Conservation (phyloP, 1,140 invertebrate species). For the Dendrolimus punctatus region DNA sequence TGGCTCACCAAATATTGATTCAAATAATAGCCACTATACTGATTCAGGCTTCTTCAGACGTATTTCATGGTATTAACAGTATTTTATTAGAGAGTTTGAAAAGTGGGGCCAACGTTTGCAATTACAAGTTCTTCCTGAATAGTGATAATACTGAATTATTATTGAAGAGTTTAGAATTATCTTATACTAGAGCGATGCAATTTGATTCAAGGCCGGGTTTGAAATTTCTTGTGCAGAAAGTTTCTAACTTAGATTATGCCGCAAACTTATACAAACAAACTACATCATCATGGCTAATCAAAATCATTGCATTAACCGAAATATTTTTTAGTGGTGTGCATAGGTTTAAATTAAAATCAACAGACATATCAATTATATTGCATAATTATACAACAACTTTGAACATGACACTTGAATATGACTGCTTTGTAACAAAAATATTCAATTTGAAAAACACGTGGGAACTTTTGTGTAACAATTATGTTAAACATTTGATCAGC, state of each 20-base stretch:
- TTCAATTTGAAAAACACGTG: slow-evolving; percentile 74
- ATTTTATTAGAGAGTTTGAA: slow-evolving; percentile 73
- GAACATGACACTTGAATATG: slow-evolving; percentile 71
- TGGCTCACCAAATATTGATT: slow-evolving; percentile 92
- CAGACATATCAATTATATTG: slow-evolving; percentile 78
- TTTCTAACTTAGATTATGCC: slow-evolving; percentile 88
- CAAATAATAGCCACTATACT: slow-evolving; percentile 91
- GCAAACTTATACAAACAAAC: slow-evolving; percentile 95
- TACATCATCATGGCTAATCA: slow-evolving; percentile 92
- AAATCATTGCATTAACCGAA: slow-evolving; percentile 90
- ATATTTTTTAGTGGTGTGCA: slow-evolving; percentile 79
- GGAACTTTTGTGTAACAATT: slow-evolving; percentile 73
- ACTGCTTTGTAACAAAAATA: slow-evolving; percentile 72
- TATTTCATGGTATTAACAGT: slow-evolving; percentile 74
- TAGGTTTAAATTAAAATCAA: slow-evolving; percentile 74
- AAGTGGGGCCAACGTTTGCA: slow-evolving; percentile 69
- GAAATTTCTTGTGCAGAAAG: slow-evolving; percentile 95
- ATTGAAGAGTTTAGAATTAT: slow-evolving; percentile 85
- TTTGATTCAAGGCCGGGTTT: slow-evolving; percentile 92
- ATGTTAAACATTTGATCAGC: slow-evolving; percentile 57
- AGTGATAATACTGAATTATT: slow-evolving; percentile 78
- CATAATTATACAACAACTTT: slow-evolving; percentile 70
- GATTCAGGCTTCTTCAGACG: slow-evolving; percentile 75
- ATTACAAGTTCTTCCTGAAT: slow-evolving; percentile 69
- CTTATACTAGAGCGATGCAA: slow-evolving; percentile 84